Conservation (phyloP, 2,888 invertebrate species). For the Syritta pipiens region DNA sequence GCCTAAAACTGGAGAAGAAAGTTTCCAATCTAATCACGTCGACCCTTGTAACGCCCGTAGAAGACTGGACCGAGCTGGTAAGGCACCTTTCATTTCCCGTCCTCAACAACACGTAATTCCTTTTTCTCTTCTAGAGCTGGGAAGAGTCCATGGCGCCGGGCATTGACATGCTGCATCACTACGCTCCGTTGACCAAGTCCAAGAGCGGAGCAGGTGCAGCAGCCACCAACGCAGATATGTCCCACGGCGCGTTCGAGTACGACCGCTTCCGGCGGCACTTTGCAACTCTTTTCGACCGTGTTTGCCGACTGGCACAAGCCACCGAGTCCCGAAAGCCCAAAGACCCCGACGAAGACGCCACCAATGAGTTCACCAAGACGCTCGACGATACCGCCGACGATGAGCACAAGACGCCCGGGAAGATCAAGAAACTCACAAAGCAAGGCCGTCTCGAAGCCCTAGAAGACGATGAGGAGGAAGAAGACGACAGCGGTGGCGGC, state of each 20-base stretch:
- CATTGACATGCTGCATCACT: conserved; percentile 78
- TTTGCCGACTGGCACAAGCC: conserved; percentile 73
- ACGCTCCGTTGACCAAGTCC: conserved; percentile 76
- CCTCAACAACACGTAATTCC: background rate
- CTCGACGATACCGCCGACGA: conserved; percentile 30
- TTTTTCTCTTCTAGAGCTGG: conserved; percentile 75
- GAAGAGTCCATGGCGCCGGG: conserved; percentile 78
- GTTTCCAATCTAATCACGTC: conserved; percentile 74
- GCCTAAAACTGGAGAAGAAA: conserved; percentile 75
- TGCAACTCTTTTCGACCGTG: conserved; percentile 76
- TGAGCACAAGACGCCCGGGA: conserved; percentile 50
- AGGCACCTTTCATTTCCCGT: background rate
- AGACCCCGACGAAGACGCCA: background rate
- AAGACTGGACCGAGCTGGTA: conserved; percentile 78
- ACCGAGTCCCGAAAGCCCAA: conserved; percentile 47
- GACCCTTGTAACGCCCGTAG: conserved; percentile 75
- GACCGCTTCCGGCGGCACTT: conserved; percentile 76
- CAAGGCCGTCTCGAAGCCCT: conserved; percentile 47
- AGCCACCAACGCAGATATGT: conserved; percentile 70
- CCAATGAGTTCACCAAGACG: conserved; percentile 21
- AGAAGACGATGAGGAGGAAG: conserved; percentile 59
- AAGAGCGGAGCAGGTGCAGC: too few relatives aligned
- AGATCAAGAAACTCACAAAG: conserved; percentile 12
- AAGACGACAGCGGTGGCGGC: conserved; percentile 21
- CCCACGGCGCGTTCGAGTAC: conserved; percentile 75